These are phyloP conservation scores for Ciconia nigra DNA, from an alignment of 2,797 vertebrate species.

Conservation along the genomic window DNA sequence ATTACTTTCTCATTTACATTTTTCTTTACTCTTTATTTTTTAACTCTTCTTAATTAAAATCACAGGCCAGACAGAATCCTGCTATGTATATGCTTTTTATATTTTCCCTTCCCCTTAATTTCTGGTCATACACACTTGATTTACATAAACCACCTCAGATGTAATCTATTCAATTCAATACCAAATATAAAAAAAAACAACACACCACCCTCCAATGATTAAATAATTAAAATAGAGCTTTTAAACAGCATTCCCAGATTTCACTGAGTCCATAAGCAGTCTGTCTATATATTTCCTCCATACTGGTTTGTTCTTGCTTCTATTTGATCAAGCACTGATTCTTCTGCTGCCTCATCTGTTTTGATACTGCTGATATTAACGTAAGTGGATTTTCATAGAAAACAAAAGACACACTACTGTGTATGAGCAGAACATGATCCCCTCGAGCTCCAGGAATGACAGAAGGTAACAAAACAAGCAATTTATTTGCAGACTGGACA, in stretches of 20 bases:
- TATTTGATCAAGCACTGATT: neutral
- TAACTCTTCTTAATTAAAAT: neutral
- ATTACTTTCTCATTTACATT: conserved; percentile 1
- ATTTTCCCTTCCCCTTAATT: neutral
- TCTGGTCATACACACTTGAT: neutral
- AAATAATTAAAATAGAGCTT: neutral
- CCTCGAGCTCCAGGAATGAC: neutral
- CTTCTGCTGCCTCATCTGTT: neutral
- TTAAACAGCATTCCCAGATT: neutral
- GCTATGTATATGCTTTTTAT: neutral
- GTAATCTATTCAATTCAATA: neutral
- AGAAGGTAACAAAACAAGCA: neutral
- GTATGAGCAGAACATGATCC: neutral
- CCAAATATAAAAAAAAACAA: neutral
- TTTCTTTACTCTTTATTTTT: neutral
- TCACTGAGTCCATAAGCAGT: neutral
- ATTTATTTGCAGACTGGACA: neutral
- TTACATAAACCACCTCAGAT: neutral
- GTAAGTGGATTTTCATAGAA: neutral
- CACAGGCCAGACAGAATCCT: neutral
- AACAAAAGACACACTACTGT: neutral
- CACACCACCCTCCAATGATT: neutral
- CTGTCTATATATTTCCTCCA: neutral
- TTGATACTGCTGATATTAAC: neutral
- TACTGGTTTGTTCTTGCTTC: neutral